A percentile compares a stretch with the other conserved stretches of the same genome.
Conservation (phyloP, 2,113 vertebrate species). For the Cyanoramphus novaezelandiae region DNA sequence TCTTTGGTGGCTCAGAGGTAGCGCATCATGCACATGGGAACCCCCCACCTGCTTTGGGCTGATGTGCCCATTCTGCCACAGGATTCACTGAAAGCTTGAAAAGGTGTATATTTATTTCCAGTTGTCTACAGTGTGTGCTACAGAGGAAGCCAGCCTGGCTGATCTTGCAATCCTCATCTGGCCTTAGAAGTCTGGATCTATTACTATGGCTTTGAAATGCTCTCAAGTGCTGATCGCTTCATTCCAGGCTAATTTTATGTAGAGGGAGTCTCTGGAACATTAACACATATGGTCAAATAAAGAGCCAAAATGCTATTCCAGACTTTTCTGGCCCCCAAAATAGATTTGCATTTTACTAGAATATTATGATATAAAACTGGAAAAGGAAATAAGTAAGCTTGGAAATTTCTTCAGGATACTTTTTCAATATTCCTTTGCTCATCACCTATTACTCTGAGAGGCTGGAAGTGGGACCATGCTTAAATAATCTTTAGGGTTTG, state of each 20-base stretch:
- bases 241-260: conserved; percentile 7
- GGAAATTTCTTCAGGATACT: neutral
- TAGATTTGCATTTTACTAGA: conserved; percentile 8
- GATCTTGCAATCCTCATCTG: neutral
- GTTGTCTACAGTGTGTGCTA: neutral
- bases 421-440: neutral
- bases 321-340: conserved; percentile 2
- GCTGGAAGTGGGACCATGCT: neutral
- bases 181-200: neutral
- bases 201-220: neutral
- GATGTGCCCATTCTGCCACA: neutral
- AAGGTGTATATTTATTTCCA: neutral
- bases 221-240: neutral
- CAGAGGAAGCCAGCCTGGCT: neutral
- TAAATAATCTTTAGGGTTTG: neutral
- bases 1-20: neutral
- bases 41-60: neutral
- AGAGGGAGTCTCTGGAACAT: neutral
- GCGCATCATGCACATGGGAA: rapidly evolving
- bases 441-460: neutral
- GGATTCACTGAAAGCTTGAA: neutral
- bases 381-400: neutral
- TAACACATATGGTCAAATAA: conserved; percentile 25
- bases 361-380: neutral
- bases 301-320: conserved; percentile 42